A percentile compares a stretch with the other conserved stretches of the same genome.
phyloP scores from a whole-genome alignment of 2,888 invertebrate genomes.

The Willowsia nigromaculata region DNA sequence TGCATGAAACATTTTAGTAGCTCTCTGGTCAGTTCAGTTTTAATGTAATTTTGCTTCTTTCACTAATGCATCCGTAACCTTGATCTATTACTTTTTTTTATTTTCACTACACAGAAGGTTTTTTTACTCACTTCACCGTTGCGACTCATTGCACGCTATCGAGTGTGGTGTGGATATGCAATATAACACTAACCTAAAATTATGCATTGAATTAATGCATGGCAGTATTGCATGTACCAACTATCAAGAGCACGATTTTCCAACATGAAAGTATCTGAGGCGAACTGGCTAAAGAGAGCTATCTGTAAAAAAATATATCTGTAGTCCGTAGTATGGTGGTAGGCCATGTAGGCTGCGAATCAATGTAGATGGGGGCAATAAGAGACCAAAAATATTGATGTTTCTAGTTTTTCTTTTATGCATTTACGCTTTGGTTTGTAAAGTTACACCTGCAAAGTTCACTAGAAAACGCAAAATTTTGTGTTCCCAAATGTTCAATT shows the following conservation, averaged over 20 bases:
- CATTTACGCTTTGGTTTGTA: too few species aligned
- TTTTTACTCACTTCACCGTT: not conserved
- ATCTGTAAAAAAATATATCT: not conserved
- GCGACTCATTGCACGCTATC: slow-evolving; percentile 30
- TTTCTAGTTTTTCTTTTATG: too few species aligned
- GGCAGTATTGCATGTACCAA: not conserved
- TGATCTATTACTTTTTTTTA: not conserved
- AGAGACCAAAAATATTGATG: too few species aligned
- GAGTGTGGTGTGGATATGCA: not conserved
- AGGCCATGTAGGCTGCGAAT: too few species aligned
- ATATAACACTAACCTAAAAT: not conserved
- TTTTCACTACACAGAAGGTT: not conserved
- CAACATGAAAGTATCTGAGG: not conserved
- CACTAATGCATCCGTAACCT: slow-evolving; percentile 37
- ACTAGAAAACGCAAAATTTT: too few species aligned
- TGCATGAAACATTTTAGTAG: not conserved
- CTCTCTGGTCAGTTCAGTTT: not conserved
- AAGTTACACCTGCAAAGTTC: too few species aligned
- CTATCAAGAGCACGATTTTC: not conserved
- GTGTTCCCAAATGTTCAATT: too few species aligned
- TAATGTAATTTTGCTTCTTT: not conserved
- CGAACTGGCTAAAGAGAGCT: not conserved
- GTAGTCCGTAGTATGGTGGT: too few species aligned
- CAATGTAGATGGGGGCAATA: too few species aligned
- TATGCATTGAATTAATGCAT: not conserved